Evolutionary conservation across 1,140 invertebrate genomes (phyloP).

Genomic region (Drosophila truncata): DNA sequence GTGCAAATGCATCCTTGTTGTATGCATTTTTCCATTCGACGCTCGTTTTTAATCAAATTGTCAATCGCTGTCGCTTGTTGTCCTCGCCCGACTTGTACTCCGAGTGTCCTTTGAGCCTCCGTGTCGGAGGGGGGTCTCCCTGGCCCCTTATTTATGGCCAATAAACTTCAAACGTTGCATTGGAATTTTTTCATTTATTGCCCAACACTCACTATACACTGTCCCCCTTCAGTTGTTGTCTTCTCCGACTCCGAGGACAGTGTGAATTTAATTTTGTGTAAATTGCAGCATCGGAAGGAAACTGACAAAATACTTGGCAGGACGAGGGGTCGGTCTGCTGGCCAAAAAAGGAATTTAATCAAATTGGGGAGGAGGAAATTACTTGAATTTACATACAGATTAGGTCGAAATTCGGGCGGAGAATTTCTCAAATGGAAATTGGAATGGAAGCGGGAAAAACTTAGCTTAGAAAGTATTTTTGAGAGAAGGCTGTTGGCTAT

Average conservation of each 20-base stretch:
- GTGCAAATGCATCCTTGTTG: slow-evolving; percentile 51
- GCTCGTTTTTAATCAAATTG: slow-evolving; percentile 82
- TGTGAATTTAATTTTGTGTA: slow-evolving; percentile 83
- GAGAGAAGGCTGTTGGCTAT: not conserved
- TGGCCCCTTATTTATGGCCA: slow-evolving; percentile 81
- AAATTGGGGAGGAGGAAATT: slow-evolving; percentile 50
- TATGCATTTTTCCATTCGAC: slow-evolving; percentile 58
- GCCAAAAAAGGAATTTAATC: slow-evolving; percentile 50
- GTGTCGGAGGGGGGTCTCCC: slow-evolving; percentile 8
- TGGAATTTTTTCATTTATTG: slow-evolving; percentile 82
- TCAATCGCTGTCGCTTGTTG: slow-evolving; percentile 74
- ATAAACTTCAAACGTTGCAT: slow-evolving; percentile 82
- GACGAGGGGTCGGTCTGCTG: slow-evolving; percentile 7
- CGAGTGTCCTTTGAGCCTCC: slow-evolving; percentile 43
- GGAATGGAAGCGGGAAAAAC: slow-evolving; percentile 6
- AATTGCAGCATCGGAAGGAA: slow-evolving; percentile 64
- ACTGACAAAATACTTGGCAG: slow-evolving; percentile 53
- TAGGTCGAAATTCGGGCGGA: slow-evolving; percentile 21
- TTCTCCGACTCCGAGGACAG: slow-evolving; percentile 53
- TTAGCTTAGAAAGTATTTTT: not conserved
- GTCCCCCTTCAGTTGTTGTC: slow-evolving; percentile 1
- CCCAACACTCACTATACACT: slow-evolving; percentile 19
- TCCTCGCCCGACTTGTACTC: slow-evolving; percentile 40
- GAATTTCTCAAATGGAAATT: slow-evolving; percentile 31
- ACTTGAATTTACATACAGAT: slow-evolving; percentile 58